A percentile compares a stretch with the other conserved stretches of the same genome.
phyloP scores from a whole-genome alignment of 2,113 vertebrate species.

The Spermophilus dauricus region DNA sequence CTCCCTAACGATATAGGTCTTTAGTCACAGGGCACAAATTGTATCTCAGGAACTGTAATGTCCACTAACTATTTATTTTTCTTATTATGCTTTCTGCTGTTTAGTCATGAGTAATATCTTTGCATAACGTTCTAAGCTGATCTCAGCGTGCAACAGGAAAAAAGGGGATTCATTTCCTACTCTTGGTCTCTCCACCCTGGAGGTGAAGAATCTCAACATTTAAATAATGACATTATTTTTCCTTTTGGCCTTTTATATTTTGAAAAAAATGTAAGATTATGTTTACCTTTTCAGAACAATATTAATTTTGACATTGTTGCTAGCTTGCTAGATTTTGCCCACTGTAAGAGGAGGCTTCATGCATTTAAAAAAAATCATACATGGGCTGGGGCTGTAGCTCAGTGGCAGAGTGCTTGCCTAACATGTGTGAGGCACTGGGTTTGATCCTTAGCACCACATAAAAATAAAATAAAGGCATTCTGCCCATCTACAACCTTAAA shows the following conservation, averaged over 20 bases:
- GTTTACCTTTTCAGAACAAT: not conserved
- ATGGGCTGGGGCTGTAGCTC: no score
- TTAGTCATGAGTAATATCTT: not conserved
- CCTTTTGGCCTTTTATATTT: not conserved
- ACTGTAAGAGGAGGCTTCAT: not conserved
- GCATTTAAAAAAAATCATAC: not conserved
- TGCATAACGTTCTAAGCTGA: not conserved
- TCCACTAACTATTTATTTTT: not conserved
- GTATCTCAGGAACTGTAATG: not conserved
- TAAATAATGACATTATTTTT: constrained; percentile 42
- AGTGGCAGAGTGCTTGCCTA: no score
- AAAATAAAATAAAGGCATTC: no score
- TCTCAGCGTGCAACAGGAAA: not conserved
- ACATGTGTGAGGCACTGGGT: no score
- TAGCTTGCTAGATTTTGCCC: not conserved
- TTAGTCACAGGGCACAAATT: not conserved
- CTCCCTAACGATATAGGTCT: not conserved
- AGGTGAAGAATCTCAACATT: constrained; percentile 11
- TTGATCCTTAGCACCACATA: no score
- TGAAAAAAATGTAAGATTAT: not conserved
- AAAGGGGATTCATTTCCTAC: not conserved
- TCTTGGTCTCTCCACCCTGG: not conserved
- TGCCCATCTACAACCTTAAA: no score
- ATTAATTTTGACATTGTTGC: constrained; percentile 31
- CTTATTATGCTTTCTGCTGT: not conserved